Evolutionary conservation across 1,140 invertebrate species (phyloP).

Genomic region (Apis cerana): DNA sequence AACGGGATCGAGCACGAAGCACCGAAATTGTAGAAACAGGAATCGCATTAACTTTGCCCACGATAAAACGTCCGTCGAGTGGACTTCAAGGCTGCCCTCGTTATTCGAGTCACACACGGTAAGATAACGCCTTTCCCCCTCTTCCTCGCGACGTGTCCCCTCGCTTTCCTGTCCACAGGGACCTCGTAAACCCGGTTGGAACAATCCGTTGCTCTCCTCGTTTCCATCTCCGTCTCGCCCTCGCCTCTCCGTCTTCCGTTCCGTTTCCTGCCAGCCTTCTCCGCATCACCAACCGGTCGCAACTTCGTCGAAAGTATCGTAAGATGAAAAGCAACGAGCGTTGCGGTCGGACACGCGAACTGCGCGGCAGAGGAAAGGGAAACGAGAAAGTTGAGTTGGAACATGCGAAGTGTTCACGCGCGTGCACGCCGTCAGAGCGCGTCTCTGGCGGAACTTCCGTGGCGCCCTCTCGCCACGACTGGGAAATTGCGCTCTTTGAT

Average conservation of each 20-base stretch:
- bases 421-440: not conserved
- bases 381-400: not conserved
- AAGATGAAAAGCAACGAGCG: slow-evolving; percentile 11
- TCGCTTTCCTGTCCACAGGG: slow-evolving; percentile 67
- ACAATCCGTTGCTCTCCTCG: slow-evolving; percentile 64
- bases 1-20: slow-evolving; percentile 24
- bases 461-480: not conserved
- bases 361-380: not conserved
- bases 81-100: slow-evolving; percentile 60
- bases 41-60: slow-evolving; percentile 63
- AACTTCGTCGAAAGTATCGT: slow-evolving; percentile 5
- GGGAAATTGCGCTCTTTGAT: slow-evolving; percentile 49
- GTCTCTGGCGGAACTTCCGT: not conserved
- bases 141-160: slow-evolving; percentile 55
- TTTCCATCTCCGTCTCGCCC: slow-evolving; percentile 60
- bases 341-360: slow-evolving; percentile 13
- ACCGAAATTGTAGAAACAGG: slow-evolving; percentile 49
- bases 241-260: not conserved
- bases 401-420: slow-evolving; percentile 33
- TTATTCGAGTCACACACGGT: slow-evolving; percentile 73
- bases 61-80: slow-evolving; percentile 57
- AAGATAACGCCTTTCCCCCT: slow-evolving; percentile 65
- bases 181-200: slow-evolving; percentile 71
- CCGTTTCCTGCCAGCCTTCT: not conserved
- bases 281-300: not conserved